Conservation (phyloP, 2,888 invertebrate genomes). For the Phaedon cochleariae region DNA sequence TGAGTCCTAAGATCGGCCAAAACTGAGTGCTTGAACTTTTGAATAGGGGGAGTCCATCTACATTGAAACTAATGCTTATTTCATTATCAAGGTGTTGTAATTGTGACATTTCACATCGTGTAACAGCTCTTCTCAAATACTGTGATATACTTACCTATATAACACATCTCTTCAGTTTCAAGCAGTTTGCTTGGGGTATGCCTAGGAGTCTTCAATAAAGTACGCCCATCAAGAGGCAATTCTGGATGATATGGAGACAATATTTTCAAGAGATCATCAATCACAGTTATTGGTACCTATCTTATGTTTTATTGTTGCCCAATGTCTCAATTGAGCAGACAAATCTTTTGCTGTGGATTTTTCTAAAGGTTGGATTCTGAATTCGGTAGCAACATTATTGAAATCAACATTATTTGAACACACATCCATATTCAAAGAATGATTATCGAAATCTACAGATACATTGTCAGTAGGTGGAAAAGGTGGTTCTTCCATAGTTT, state of each 20-base stretch:
- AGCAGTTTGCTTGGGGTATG: slow-evolving; percentile 4
- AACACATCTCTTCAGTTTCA: slow-evolving; percentile 7
- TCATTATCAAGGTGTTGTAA: slow-evolving; percentile 5
- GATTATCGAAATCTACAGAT: not conserved
- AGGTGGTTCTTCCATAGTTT: not conserved
- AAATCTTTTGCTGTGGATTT: not conserved
- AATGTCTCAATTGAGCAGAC: slow-evolving; percentile 1
- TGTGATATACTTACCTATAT: not conserved
- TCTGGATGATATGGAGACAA: slow-evolving; percentile 9
- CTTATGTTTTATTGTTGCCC: slow-evolving; percentile 6
- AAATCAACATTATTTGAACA: not conserved
- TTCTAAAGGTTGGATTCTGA: not conserved
- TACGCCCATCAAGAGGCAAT: slow-evolving; percentile 2
- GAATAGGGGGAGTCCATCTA: slow-evolving; percentile 18
- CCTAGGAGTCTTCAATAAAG: slow-evolving; percentile 4
- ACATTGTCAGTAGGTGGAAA: not conserved
- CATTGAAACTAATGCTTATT: slow-evolving; percentile 17
- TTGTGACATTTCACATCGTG: not conserved
- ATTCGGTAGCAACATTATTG: not conserved
- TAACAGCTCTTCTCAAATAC: not conserved
- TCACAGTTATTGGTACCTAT: not conserved
- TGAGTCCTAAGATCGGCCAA: slow-evolving; percentile 17
- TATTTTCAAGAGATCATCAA: slow-evolving; percentile 4
- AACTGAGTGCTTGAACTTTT: slow-evolving; percentile 14
- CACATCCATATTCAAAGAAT: not conserved